Conservation (phyloP, 2,888 invertebrate species). For the Daptonema setosum region DNA sequence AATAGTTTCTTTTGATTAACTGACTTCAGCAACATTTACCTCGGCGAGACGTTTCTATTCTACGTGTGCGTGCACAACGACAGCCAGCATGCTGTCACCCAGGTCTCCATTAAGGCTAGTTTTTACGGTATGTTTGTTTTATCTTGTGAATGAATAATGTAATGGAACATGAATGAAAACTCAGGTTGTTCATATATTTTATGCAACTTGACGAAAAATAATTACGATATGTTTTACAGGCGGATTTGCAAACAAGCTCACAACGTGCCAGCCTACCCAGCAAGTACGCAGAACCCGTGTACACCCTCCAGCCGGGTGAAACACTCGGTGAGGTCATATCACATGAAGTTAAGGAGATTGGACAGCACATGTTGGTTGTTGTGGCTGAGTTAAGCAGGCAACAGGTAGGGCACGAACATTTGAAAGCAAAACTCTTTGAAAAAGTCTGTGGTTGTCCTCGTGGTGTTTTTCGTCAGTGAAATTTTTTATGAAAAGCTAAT, state of each 20-base stretch:
- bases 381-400: no score
- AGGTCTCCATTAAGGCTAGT: slow-evolving; percentile 55
- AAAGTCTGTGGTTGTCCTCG: no score
- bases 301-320: slow-evolving; percentile 41
- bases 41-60: slow-evolving; percentile 93
- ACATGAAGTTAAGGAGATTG: slow-evolving; percentile 97
- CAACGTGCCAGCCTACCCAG: slow-evolving; percentile 62
- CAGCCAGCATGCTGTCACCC: slow-evolving; percentile 56
- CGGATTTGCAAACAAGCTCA: slow-evolving; percentile 72
- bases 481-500: no score
- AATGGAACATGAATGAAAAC: no score
- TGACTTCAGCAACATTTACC: slow-evolving; percentile 55
- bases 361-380: slow-evolving; percentile 84
- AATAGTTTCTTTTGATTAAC: no score
- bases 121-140: background rate
- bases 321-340: slow-evolving; percentile 84
- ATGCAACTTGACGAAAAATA: background rate
- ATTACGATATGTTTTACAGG: slow-evolving; percentile 34
- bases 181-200: background rate
- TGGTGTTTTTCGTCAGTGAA: no score
- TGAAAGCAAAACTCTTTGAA: no score
- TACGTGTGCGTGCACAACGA: slow-evolving; percentile 92
- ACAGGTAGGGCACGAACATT: no score
- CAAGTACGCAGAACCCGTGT: slow-evolving; percentile 30
- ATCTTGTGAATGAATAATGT: no score